A percentile compares a stretch with the other conserved stretches of the same genome.
These are phyloP conservation scores for Orycteropus afer DNA, from an alignment of 2,113 vertebrate genomes.

Conservation along the genomic window DNA sequence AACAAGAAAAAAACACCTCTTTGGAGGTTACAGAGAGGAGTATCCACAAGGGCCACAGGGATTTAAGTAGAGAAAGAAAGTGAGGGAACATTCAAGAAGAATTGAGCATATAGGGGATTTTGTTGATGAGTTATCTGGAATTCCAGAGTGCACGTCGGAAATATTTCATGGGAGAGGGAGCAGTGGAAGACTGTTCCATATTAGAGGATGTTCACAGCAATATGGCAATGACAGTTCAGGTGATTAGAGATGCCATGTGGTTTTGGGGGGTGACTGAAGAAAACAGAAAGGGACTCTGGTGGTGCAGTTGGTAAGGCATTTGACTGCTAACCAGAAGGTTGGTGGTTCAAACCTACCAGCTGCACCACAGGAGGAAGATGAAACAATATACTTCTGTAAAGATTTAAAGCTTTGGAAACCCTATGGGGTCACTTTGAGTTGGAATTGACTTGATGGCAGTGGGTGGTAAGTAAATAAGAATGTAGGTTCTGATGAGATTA, in stretches of 20 bases:
- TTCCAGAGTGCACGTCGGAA: neutral
- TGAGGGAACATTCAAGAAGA: neutral
- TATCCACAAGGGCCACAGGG: neutral
- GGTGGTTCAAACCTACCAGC: no score
- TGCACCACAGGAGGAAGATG: no score
- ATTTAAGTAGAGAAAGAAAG: neutral
- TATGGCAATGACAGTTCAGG: neutral
- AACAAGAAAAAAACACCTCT: neutral
- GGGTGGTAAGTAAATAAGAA: slow-evolving; percentile 59
- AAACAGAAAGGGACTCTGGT: no score
- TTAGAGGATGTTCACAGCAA: slow-evolving; percentile 3
- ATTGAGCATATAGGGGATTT: neutral
- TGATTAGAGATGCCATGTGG: slow-evolving; percentile 36
- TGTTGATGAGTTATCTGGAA: slow-evolving; percentile 43
- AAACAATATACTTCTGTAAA: no score
- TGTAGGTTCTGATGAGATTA: slow-evolving; percentile 60
- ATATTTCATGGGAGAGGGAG: slow-evolving; percentile 12
- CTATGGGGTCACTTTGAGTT: no score
- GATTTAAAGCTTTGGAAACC: no score
- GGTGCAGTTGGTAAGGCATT: no score
- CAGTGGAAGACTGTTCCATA: slow-evolving; percentile 29
- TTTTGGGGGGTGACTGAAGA: neutral
- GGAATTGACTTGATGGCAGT: no score
- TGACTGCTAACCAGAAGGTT: no score
- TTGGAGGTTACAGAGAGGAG: neutral